Conservation (phyloP, 2,797 vertebrate genomes). For the Clarias fuscus region DNA sequence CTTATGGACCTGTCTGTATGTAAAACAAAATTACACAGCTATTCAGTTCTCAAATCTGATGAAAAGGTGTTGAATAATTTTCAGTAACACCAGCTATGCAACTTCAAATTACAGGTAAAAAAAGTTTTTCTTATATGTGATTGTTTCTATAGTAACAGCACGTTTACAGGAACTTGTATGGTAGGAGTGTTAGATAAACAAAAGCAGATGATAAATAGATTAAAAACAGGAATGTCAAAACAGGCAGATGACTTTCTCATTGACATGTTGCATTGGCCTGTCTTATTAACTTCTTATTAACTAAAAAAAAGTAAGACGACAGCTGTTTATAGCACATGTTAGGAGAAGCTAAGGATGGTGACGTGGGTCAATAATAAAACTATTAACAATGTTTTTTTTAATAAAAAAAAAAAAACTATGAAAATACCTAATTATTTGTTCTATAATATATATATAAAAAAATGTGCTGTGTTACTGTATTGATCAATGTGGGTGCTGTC, state of each 20-base stretch:
- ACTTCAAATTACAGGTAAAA: not conserved
- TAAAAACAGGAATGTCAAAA: not conserved
- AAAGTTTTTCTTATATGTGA: not conserved
- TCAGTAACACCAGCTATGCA: not conserved
- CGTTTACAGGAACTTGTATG: not conserved
- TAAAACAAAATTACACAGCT: not conserved
- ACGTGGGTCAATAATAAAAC: no score
- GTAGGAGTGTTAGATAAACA: not conserved
- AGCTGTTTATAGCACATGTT: not conserved
- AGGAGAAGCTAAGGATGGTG: not conserved
- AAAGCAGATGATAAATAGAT: not conserved
- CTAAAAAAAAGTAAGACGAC: not conserved
- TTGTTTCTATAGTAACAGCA: not conserved
- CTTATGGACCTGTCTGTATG: not conserved
- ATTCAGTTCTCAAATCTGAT: not conserved
- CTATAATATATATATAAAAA: not conserved
- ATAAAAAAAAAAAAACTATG: not conserved
- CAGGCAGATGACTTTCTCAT: not conserved
- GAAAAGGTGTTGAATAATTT: not conserved
- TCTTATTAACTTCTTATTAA: not conserved
- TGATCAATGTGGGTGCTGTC: not conserved
- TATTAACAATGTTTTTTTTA: not conserved
- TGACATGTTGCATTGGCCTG: not conserved
- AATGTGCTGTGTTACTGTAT: not conserved
- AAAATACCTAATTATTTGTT: not conserved